Base-by-base conservation (phyloP, 1,140 invertebrate species). In the Charaxes varanes region DNA sequence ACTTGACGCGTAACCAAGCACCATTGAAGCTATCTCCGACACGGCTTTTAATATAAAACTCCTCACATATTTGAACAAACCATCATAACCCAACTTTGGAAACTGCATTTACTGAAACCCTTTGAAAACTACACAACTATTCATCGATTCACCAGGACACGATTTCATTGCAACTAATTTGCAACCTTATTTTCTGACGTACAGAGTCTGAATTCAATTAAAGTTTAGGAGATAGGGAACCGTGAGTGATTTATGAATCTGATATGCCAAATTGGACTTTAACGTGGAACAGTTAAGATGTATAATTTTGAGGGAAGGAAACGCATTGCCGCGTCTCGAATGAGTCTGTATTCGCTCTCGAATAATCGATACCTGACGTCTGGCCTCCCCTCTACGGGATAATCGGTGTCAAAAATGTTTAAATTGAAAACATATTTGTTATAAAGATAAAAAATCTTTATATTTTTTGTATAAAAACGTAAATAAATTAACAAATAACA, bases 291-390 rank as follows among this genome's bases (percentile, higher is more conserved):
- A 27, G 26, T 35, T 68, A 77, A 61, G 68, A 62, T 67, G 43
- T 43, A 59, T 55, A 66, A 51, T 65, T 53, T 54, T 45, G 36
- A 40, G 38, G 51, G 50, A 62, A 70, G 62, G 63, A 72, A 76
- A 63, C 60, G 63, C 57, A 59, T 58, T 64, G 65, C 49, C 57
- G 62, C 65, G 61, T 51, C 57, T 63, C 56, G 57, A 64, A 62
- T 49, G 67, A 68, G 62, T 57, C 57, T 63, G 63, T 68, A 67
- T 72, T 76, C 73, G 61, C 64, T 76, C 73, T 78, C 71, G 64
- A 78, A 81, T 81, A 81, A 81, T 81, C 73, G 77, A 81, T 81
- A 81, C 61, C 69, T 74, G 71, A 81, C 77, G 73, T 81, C 77
- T 81, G 77, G 69, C 54, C 32, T 52, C 65, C 62, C 62, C 61